phyloP scores from a whole-genome alignment of 2,797 vertebrate species.

The Brachyrhaphis roseni region DNA sequence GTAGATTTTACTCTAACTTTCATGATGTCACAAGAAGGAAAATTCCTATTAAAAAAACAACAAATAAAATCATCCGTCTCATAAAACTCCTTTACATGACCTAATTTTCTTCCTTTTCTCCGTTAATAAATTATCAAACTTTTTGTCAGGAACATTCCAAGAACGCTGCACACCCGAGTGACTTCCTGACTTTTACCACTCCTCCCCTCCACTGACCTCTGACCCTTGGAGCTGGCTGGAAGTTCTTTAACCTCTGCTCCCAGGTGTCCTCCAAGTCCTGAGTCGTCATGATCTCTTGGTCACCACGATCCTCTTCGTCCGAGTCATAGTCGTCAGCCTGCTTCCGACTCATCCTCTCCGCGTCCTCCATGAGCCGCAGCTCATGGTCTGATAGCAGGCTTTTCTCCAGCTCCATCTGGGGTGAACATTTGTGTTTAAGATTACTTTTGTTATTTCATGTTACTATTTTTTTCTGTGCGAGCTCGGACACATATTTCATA shows the following conservation, averaged over 20 bases:
- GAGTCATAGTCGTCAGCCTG: slow-evolving; percentile 79
- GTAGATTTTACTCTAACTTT: slow-evolving; percentile 26
- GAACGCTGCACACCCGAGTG: background rate
- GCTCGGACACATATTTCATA: background rate
- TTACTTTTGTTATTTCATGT: background rate
- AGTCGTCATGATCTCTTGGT: slow-evolving; percentile 80
- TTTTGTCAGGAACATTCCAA: background rate
- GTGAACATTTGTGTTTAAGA: background rate
- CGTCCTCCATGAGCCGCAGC: slow-evolving; percentile 84
- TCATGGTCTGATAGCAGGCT: slow-evolving; percentile 92
- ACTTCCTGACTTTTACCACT: background rate
- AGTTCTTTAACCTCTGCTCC: slow-evolving; percentile 88
- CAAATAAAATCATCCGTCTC: slow-evolving; percentile 18
- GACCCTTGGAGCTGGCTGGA: slow-evolving; percentile 76
- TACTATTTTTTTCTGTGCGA: background rate
- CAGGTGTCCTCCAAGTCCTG: slow-evolving; percentile 93
- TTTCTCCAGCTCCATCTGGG: slow-evolving; percentile 89
- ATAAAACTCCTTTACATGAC: slow-evolving; percentile 11
- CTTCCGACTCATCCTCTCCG: slow-evolving; percentile 78
- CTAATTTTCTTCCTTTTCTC: slow-evolving; percentile 19
- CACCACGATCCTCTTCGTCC: slow-evolving; percentile 77
- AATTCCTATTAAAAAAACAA: slow-evolving; percentile 35
- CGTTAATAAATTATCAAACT: background rate
- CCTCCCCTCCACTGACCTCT: slow-evolving; percentile 77
- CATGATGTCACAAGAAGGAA: slow-evolving; percentile 50